Evolutionary conservation across 2,113 vertebrate species (phyloP).

Genomic region (Rhombomys opimus): DNA sequence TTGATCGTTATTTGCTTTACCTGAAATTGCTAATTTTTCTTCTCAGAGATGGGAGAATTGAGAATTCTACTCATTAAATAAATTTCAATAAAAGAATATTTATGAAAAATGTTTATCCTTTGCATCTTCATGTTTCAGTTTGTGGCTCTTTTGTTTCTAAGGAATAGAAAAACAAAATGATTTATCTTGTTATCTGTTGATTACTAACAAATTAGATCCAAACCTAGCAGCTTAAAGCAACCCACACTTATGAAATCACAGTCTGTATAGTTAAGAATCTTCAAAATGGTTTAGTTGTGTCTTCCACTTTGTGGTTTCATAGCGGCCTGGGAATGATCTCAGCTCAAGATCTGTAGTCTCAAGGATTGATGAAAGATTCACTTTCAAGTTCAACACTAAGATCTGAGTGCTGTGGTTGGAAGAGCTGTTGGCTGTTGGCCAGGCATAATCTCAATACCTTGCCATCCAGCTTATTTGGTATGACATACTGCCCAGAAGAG

Average conservation of each 20-base stretch:
- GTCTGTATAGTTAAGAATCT: not conserved
- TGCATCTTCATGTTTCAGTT: not conserved
- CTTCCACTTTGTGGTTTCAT: not conserved
- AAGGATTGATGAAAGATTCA: not conserved
- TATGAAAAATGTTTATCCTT: not conserved
- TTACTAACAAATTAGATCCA: not conserved
- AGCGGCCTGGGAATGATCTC: not conserved
- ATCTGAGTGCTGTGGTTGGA: not conserved
- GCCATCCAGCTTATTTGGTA: not conserved
- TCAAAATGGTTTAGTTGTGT: not conserved
- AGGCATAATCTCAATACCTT: not conserved
- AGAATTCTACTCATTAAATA: not conserved
- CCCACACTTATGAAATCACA: not conserved
- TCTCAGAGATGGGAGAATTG: not conserved
- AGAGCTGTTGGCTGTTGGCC: not conserved
- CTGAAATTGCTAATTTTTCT: not conserved
- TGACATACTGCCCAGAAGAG: not conserved
- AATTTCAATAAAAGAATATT: not conserved
- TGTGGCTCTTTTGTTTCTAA: conserved; percentile 3
- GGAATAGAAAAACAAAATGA: not conserved
- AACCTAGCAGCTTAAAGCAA: not conserved
- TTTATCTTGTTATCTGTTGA: not conserved
- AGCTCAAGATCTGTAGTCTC: not conserved
- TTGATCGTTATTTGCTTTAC: not conserved
- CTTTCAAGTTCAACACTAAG: not conserved